A percentile compares a stretch with the other conserved stretches of the same genome.
phyloP scores from a whole-genome alignment of 2,888 invertebrate species.

The Xanthia togata region DNA sequence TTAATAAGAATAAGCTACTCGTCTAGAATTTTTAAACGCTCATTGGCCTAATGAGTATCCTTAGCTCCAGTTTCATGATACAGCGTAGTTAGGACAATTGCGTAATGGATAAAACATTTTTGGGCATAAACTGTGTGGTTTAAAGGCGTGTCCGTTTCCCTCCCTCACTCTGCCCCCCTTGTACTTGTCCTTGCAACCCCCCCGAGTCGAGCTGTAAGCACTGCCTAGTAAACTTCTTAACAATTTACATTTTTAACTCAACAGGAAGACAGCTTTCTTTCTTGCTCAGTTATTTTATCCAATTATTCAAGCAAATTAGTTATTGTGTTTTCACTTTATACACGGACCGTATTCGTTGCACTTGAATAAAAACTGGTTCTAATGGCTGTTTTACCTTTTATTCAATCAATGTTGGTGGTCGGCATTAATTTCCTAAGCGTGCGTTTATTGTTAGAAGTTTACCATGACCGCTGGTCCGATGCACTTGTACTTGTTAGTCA shows the following conservation, averaged over 20 bases:
- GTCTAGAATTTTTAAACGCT: slow-evolving; percentile 23
- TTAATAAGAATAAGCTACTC: slow-evolving; percentile 5
- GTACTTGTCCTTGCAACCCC: slow-evolving; percentile 62
- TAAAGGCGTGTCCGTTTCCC: slow-evolving; percentile 60
- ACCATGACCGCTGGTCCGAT: slow-evolving; percentile 83
- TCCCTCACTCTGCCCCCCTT: slow-evolving; percentile 58
- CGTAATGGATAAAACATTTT: slow-evolving; percentile 66
- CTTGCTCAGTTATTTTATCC: slow-evolving; percentile 16
- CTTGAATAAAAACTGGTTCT: slow-evolving; percentile 63
- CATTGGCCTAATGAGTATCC: slow-evolving; percentile 44
- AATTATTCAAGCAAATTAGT: slow-evolving; percentile 27
- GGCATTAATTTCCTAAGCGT: slow-evolving; percentile 76
- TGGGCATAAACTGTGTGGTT: slow-evolving; percentile 46
- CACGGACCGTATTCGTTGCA: slow-evolving; percentile 38
- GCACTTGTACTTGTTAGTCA: slow-evolving; percentile 79
- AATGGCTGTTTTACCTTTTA: slow-evolving; percentile 63
- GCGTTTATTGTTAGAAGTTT: slow-evolving; percentile 81
- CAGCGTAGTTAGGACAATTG: slow-evolving; percentile 53
- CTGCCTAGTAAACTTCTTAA: slow-evolving; percentile 46
- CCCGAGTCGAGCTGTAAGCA: slow-evolving; percentile 45
- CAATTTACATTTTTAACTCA: slow-evolving; percentile 36
- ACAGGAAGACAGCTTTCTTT: slow-evolving; percentile 7
- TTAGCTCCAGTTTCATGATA: slow-evolving; percentile 33
- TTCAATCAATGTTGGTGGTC: slow-evolving; percentile 74
- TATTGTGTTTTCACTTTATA: slow-evolving; percentile 43